Percentiles rank a stretch among this genome's conserved stretches.
These are phyloP conservation scores for Toxotes lorentzi DNA, from an alignment of 2,797 vertebrate genomes.

Conservation along the genomic window DNA sequence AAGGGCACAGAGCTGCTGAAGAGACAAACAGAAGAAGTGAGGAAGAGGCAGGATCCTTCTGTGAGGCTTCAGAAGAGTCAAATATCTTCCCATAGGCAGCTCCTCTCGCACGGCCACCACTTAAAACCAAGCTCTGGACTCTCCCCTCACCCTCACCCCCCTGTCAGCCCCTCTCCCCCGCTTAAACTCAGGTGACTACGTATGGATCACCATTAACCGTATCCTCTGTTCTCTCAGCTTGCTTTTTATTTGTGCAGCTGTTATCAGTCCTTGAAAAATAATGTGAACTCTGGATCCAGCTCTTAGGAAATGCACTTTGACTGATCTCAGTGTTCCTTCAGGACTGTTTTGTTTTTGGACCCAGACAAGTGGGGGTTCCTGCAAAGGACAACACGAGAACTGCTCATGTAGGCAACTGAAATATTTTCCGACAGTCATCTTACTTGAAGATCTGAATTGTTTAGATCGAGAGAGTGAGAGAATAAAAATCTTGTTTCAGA, in stretches of 20 bases:
- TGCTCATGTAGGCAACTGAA: not conserved
- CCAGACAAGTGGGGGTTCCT: not conserved
- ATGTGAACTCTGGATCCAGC: slow-evolving; percentile 15
- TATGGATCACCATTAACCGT: slow-evolving; percentile 48
- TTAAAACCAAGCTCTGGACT: slow-evolving; percentile 30
- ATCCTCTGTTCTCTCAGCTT: slow-evolving; percentile 20
- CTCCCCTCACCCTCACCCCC: not conserved
- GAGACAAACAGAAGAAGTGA: slow-evolving; percentile 4
- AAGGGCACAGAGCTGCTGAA: not conserved
- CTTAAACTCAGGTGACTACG: slow-evolving; percentile 65
- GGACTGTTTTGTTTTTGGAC: not conserved
- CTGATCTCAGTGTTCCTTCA: slow-evolving; percentile 5
- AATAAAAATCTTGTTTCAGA: not conserved
- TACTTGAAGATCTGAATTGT: not conserved
- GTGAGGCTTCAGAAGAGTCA: slow-evolving; percentile 7
- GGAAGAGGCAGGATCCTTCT: slow-evolving; percentile 11
- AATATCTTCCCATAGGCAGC: slow-evolving; percentile 3
- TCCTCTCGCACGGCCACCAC: slow-evolving; percentile 14
- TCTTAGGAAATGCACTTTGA: slow-evolving; percentile 10
- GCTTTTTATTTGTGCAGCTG: slow-evolving; percentile 64
- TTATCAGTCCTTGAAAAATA: slow-evolving; percentile 35
- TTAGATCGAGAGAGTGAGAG: not conserved
- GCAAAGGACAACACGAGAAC: not conserved
- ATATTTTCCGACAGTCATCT: not conserved
- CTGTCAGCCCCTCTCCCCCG: not conserved